A percentile compares a stretch with the other conserved stretches of the same genome.
These are phyloP conservation scores for Zaprionus davidi DNA, from an alignment of 1,140 invertebrate species.

Conservation along the genomic window DNA sequence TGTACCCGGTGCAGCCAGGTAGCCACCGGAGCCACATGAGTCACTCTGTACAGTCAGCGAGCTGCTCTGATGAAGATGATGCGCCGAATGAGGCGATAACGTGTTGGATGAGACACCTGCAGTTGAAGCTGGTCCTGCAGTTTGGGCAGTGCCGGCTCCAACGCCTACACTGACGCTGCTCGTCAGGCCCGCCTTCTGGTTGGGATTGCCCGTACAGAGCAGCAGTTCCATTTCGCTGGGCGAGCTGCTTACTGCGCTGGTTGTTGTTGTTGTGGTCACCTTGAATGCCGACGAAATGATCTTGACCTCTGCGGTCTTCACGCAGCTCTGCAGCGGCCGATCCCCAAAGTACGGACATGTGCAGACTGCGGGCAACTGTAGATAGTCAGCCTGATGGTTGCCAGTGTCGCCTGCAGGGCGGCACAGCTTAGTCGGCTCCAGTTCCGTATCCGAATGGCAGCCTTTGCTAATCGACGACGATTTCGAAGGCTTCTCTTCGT, in stretches of 20 bases:
- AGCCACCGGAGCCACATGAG: conserved; percentile 20
- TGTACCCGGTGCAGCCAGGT: conserved; percentile 64
- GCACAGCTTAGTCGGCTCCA: conserved; percentile 44
- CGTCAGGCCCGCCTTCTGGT: conserved; percentile 40
- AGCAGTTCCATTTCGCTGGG: conserved; percentile 77
- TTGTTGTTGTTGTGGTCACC: conserved; percentile 65
- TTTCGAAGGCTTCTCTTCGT: conserved; percentile 19
- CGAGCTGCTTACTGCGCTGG: conserved; percentile 64
- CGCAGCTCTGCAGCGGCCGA: conserved; percentile 84
- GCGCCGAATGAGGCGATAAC: conserved; percentile 47
- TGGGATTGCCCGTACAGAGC: conserved; percentile 48
- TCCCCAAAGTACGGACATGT: conserved; percentile 92
- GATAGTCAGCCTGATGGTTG: conserved; percentile 80
- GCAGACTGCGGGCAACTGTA: conserved; percentile 89
- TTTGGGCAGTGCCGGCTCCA: not conserved
- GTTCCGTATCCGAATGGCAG: conserved; percentile 72
- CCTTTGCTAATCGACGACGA: conserved; percentile 31
- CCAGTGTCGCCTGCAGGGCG: conserved; percentile 15
- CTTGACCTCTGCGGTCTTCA: conserved; percentile 85
- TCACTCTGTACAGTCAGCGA: conserved; percentile 34
- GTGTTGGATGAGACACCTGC: conserved; percentile 39
- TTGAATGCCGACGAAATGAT: conserved; percentile 85
- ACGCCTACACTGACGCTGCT: conserved; percentile 57
- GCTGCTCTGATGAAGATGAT: conserved; percentile 53
- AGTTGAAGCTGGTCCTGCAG: conserved; percentile 1